Base-by-base conservation (phyloP, 2,888 invertebrate species). In the Pristionchus japonicus region DNA sequence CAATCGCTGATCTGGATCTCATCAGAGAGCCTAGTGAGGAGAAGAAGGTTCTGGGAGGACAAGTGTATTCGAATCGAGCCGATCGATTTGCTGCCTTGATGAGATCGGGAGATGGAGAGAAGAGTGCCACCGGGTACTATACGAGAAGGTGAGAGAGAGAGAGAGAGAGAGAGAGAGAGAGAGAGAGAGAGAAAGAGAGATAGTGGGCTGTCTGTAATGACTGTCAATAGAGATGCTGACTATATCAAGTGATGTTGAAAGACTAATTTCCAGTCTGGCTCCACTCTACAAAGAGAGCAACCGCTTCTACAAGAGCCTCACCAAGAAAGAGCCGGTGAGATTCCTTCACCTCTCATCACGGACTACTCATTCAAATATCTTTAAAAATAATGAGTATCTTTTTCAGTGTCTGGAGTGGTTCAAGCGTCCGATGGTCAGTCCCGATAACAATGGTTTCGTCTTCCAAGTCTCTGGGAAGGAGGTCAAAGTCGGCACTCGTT, bases 371-470 rank as follows among this genome's bases (percentile, higher is more conserved):
- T n/a, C n/a, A n/a, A n/a, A n/a, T n/a, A n/a, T n/a, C n/a, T n/a
- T n/a, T n/a, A n/a, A n/a, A n/a, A n/a, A n/a, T n/a, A n/a, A n/a
- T n/a, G n/a, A n/a, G n/a, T n/a, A n/a, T n/a, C n/a, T 11, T 27
- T 77, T 77, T 1, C 77, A 77, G 77, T 77, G 47, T 47, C 43
- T 77, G 13, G 77, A 77, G 27, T 77, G 77, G 77, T 2, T n/a
- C n/a, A 7, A 9, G 6, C 77, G 77, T 40, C 77, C 77, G 3
- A 17, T 3, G 13, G 77, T 77, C 40, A 47, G 77, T 7, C 77
- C 77, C 27, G 43, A 23, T 15, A n/a, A 20, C 27, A 40, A 77
- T 27, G 77, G 77, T 13, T 11, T 23, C 47, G 77, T 77, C 13
- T 40, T 47, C 20, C 77, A 47, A 9, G 43, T 47, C 3, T 77